A percentile compares a stretch with the other conserved stretches of the same genome.
Evolutionary conservation across 2,888 invertebrate species (phyloP).

Genomic region (Dendrolimus pini): DNA sequence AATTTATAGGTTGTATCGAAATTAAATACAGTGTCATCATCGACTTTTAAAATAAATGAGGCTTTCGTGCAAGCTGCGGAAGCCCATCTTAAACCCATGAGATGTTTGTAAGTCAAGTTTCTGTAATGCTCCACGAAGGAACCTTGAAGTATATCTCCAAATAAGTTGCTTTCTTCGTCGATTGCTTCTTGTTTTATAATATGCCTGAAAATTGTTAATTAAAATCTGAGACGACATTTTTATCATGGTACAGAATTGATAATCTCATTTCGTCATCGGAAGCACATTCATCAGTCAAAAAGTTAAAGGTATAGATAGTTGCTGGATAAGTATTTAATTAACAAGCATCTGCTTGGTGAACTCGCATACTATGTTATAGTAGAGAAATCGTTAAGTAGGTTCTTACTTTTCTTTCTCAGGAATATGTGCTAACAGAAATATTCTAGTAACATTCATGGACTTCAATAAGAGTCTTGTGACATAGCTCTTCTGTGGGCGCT

Average conservation of each 20-base stretch:
- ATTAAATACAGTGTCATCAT: conserved; percentile 87
- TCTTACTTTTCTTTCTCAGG: conserved; percentile 65
- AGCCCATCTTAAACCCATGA: conserved; percentile 89
- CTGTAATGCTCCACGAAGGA: conserved; percentile 85
- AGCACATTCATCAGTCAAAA: background rate
- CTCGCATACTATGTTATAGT: no score
- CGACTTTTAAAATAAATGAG: conserved; percentile 85
- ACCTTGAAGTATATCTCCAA: conserved; percentile 85
- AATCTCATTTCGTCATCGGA: no score
- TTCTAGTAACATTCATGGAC: conserved; percentile 76
- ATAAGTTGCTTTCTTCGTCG: conserved; percentile 77
- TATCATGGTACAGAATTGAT: background rate
- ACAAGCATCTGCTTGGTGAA: no score
- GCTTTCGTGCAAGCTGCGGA: conserved; percentile 75
- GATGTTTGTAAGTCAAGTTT: conserved; percentile 87
- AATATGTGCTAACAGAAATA: conserved; percentile 82
- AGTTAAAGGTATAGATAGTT: no score
- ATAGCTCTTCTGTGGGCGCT: conserved; percentile 83
- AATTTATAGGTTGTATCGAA: conserved; percentile 66
- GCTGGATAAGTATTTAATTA: no score
- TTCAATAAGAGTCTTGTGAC: conserved; percentile 60
- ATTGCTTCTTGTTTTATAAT: conserved; percentile 73
- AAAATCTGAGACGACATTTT: background rate
- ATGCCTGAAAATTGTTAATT: conserved; percentile 31
- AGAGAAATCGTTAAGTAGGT: no score